Base-by-base conservation (phyloP, 1,140 invertebrate genomes). In the Zaprionus camerounensis region DNA sequence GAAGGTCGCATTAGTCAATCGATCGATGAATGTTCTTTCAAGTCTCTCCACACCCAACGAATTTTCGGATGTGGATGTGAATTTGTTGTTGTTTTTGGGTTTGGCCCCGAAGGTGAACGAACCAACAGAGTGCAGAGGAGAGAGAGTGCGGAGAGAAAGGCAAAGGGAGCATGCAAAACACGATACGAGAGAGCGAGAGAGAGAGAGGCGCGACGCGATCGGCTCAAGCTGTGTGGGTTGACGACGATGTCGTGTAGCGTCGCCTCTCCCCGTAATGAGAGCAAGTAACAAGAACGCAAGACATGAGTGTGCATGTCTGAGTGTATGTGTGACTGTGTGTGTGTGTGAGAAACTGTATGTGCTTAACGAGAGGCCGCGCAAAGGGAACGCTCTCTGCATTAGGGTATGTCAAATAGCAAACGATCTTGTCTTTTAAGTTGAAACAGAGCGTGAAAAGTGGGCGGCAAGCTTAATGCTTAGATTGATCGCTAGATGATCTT, bases 21-120 rank as follows among this genome's bases (percentile, higher is more conserved):
- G 4, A 5, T 49, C 17, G 9, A 11, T 12, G 41, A 46, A 46
- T 17, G 41, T 46, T 17, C n/a, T 17, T 13, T 46, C 15, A 41
- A 41, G 38, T 41, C 41, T 24, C 24, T 15, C 15, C n/a, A 55
- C 12, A 55, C 36, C 15, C 6, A 24, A 64, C 9, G n/a, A 49
- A 66, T 26, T 61, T 66, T 73, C 70, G 28, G 57, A 73, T 57
- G 20, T 57, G 57, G 28, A 57, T 46, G 58, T 51, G 34, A 55
- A 64, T 36, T 69, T 57, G 22, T 11, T 11, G 61, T 38, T 69
- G 46, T 56, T 73, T 78, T 72, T 62, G 64, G 72, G 76, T 68
- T 59, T 79, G 63, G 59, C 67, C 28, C 13, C 41, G 76, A 65
- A 85, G 82, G 82, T 86, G 80, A 86, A 88, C 77, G 83, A 87